Base-by-base conservation (phyloP, 2,888 invertebrate genomes). In the Miltochrista miniata region DNA sequence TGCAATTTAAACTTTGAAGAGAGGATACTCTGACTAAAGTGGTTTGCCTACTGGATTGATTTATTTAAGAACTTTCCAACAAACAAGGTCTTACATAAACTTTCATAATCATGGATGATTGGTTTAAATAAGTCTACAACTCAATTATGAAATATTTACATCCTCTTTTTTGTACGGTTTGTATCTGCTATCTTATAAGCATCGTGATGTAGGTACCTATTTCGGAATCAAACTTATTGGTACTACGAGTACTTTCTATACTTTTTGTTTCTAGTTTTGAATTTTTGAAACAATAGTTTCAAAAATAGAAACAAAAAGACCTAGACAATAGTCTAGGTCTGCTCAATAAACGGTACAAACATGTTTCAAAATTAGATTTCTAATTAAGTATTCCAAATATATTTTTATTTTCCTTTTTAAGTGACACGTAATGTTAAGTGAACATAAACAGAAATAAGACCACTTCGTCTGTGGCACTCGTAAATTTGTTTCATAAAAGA, bases 401-500 rank as follows among this genome's bases (percentile, higher is more conserved):
- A n/a, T n/a, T 35, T 35, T 36, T 33, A 11, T 33, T 10, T 33
- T 33, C 11, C 11, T 33, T 9, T 4, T 36, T 14, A 51, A 18
- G 35, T 45, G 51, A 43, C 51, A 59, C 63, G 51, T 55, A 64
- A 55, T 64, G 61, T 48, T 54, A 46, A 67, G 55, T 63, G 56
- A 63, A 63, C 57, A 51, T 49, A 47, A 33, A 29, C 18, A 24
- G 48, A 35, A 51, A 57, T 51, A 57, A 52, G 47, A 52, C 37
- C 58, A 52, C 45, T 36, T 33, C 48, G 45, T 42, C 64, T 61
- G 44, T 42, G 61, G 58, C 57, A 61, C 41, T 64, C 58, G 58
- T 68, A 64, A 65, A 57, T 60, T 51, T 48, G 44, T 47, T 60
- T 52, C 64, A 65, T 68, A 68, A 65, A 56, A 54, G 51, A 53